Percentiles rank a stretch among this genome's conserved stretches.
Conservation (phyloP, 2,113 vertebrate species). For the Panthera uncia region DNA sequence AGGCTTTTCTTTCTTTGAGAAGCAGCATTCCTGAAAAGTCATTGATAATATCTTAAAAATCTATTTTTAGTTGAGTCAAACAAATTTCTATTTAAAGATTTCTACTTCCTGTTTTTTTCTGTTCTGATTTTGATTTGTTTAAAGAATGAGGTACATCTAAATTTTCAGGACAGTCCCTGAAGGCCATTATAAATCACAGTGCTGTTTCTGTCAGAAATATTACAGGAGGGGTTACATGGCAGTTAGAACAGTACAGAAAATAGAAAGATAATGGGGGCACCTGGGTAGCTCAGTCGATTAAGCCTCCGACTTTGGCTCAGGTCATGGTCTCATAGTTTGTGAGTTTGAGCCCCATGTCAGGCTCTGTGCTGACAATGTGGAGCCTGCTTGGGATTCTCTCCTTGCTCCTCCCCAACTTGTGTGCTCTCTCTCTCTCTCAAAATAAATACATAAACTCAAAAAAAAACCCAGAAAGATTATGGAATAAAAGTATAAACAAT, state of each 20-base stretch:
- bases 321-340: no score
- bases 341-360: no score
- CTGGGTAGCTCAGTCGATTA: no score
- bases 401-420: no score
- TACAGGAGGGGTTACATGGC: background rate
- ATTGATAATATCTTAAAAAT: background rate
- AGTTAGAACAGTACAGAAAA: background rate
- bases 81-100: background rate
- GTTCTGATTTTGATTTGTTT: slow-evolving; percentile 18
- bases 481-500: background rate
- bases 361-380: no score
- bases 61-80: background rate
- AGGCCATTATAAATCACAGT: background rate
- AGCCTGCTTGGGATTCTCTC: no score
- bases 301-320: no score
- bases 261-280: background rate
- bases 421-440: no score
- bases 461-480: no score
- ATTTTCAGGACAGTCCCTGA: background rate
- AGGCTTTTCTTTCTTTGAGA: background rate
- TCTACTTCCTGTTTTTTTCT: background rate
- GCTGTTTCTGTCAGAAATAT: background rate
- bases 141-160: background rate
- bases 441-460: no score
- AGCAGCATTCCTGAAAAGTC: background rate